Evolutionary conservation across 2,888 invertebrate genomes (phyloP), one percentile per base, ranked within the genome.

Genomic region (Drosophila histrio): DNA sequence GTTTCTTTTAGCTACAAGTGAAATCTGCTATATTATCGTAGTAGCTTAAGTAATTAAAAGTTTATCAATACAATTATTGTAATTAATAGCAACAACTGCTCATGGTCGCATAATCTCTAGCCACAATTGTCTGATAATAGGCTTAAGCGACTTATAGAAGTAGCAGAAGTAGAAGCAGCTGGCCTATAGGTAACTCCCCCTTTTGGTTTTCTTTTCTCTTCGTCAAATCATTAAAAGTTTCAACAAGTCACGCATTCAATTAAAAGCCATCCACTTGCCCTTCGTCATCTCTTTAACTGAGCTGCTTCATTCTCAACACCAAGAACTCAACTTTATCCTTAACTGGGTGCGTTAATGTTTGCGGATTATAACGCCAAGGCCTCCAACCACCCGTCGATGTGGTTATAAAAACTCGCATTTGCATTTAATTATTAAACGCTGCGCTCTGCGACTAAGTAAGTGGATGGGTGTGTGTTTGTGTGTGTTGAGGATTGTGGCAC

Each of bases 161-260:
- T 56, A 44, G 38, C 19, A 22, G 13, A 9, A 11, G 13, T 2
- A 6, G 13, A n/a, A 9, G 57, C 39, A 53, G 39, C 11, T 11
- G 19, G 19, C 6, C 38, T 36, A 34, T 9, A 17, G 7, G 36
- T 7, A 43, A 49, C 49, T 26, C 9, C n/a, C n/a, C n/a, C n/a
- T n/a, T n/a, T n/a, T n/a, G n/a, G n/a, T 30, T 56, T 11, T 5
- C 22, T 41, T 54, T 50, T 30, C 13, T 32, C 53, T 26, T 21
- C 7, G 53, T 46, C 50, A 78, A 84, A 84, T 77, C 81, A 73
- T 79, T 70, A 76, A 83, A 77, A 79, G 65, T 77, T 70, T 68
- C 72, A 72, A 81, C 79, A 79, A 83, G 87, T 86, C 87, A 86
- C 84, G 87, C 87, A 83, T 79, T 84, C 81, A 86, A 84, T 86